These are phyloP conservation scores for Brachyhypopomus gauderio DNA, from an alignment of 2,113 vertebrate genomes.

Conservation along the genomic window DNA sequence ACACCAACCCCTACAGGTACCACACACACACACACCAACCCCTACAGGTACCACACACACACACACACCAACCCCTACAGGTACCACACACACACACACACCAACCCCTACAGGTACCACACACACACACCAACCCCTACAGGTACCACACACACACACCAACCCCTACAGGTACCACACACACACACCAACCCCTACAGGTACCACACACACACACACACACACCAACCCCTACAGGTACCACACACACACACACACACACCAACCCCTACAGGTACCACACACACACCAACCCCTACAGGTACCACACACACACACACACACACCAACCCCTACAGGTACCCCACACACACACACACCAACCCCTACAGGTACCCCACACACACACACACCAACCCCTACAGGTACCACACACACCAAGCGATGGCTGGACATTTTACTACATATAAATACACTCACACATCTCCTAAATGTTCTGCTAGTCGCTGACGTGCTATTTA, in stretches of 20 bases:
- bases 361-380: constrained; percentile 99
- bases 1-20: constrained; percentile 98
- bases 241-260: too few relatives aligned
- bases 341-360: too few relatives aligned
- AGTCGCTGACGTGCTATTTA: not conserved
- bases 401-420: too few relatives aligned
- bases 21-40: too few relatives aligned
- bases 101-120: constrained; percentile 98
- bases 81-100: too few relatives aligned
- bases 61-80: constrained; percentile 97
- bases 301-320: too few relatives aligned
- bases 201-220: too few relatives aligned
- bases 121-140: constrained; percentile 95
- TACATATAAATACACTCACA: not conserved
- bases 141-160: too few relatives aligned
- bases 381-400: constrained; percentile 95
- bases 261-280: constrained; percentile 98
- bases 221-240: constrained; percentile 98
- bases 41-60: too few relatives aligned
- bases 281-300: constrained; percentile 97
- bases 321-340: constrained; percentile 98
- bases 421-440: not conserved
- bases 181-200: constrained; percentile 97
- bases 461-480: not conserved
- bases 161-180: constrained; percentile 99